Conservation (phyloP, 2,888 invertebrate species). For the Timema cristinae region DNA sequence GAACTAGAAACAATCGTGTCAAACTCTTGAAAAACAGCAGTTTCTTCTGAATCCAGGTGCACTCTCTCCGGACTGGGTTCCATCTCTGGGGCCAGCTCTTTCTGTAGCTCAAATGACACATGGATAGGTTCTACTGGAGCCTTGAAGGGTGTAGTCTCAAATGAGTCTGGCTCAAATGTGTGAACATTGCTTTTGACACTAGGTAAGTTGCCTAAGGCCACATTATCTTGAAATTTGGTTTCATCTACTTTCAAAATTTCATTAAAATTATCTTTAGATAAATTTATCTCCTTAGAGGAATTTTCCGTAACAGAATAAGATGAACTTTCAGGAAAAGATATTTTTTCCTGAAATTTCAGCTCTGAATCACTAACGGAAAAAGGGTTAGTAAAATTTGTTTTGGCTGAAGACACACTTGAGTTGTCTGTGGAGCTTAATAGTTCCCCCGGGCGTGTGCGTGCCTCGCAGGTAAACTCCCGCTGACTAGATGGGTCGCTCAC, state of each 20-base stretch:
- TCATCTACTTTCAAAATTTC: background rate
- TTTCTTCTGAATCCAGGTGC: slow-evolving; percentile 17
- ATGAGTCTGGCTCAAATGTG: background rate
- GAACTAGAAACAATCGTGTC: background rate
- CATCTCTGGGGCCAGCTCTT: slow-evolving; percentile 24
- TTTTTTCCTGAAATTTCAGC: background rate
- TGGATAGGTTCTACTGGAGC: slow-evolving; percentile 1
- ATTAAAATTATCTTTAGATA: background rate
- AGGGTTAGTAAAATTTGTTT: background rate
- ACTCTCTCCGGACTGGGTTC: slow-evolving; percentile 23
- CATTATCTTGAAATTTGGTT: background rate
- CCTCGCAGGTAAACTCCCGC: slow-evolving; percentile 61
- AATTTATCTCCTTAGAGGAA: slow-evolving; percentile 11
- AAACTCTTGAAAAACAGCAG: slow-evolving; percentile 11
- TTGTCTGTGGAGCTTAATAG: slow-evolving; percentile 23
- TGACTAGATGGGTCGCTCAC: slow-evolving; percentile 56
- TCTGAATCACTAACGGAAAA: slow-evolving; percentile 1
- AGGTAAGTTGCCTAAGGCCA: background rate
- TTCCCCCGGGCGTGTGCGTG: slow-evolving; percentile 60
- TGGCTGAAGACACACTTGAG: background rate
- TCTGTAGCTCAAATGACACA: slow-evolving; percentile 25
- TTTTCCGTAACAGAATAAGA: background rate
- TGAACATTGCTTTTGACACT: slow-evolving; percentile 12
- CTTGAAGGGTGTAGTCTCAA: background rate
- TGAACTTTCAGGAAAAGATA: no score